These are phyloP conservation scores for Nasonovia ribisnigri DNA, from an alignment of 2,888 invertebrate genomes.

Conservation along the genomic window DNA sequence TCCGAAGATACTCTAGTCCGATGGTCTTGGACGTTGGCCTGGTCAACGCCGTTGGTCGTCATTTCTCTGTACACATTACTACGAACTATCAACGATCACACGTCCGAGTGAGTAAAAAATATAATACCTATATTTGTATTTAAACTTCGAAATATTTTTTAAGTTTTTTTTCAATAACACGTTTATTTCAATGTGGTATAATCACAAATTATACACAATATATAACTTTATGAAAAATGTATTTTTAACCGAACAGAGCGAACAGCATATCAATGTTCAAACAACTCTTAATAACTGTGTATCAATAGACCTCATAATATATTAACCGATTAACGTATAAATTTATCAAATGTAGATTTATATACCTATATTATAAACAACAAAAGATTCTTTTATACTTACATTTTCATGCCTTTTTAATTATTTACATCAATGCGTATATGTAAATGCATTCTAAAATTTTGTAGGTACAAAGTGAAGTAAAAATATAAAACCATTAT, in stretches of 20 bases:
- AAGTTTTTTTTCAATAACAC: neutral
- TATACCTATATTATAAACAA: neutral
- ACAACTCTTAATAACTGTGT: neutral
- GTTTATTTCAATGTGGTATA: neutral
- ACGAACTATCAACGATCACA: slow-evolving; percentile 72
- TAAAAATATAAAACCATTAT: neutral
- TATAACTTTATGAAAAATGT: neutral
- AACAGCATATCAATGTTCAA: neutral
- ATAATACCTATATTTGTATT: neutral
- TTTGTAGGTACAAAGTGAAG: neutral
- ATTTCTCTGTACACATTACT: slow-evolving; percentile 78
- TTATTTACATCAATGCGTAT: neutral
- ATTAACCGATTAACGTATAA: neutral
- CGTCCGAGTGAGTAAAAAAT: slow-evolving; percentile 74
- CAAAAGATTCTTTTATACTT: neutral
- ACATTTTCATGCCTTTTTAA: neutral
- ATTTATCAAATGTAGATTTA: neutral
- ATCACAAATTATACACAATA: neutral
- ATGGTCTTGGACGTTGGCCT: slow-evolving; percentile 86
- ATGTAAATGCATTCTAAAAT: neutral
- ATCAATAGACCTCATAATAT: neutral
- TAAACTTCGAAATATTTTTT: neutral
- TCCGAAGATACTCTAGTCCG: slow-evolving; percentile 87
- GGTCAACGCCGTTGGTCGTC: slow-evolving; percentile 82
- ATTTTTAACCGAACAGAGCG: neutral